Conservation (phyloP, 2,113 vertebrate genomes). For the Perognathus longimembris region DNA sequence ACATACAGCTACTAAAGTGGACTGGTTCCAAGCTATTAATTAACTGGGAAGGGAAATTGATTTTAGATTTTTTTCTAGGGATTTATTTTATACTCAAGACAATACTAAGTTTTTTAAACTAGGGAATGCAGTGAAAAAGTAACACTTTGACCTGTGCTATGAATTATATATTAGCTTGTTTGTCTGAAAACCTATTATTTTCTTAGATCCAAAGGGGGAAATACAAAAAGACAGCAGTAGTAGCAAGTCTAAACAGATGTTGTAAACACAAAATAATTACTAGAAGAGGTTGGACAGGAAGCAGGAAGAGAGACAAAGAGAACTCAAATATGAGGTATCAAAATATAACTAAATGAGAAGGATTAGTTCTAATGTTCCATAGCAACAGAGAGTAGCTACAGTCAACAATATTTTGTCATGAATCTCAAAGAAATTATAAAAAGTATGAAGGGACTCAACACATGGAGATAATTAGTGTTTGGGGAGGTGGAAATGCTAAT, state of each 20-base stretch:
- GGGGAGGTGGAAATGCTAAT: background rate
- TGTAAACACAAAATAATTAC: background rate
- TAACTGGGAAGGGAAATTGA: background rate
- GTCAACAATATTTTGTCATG: no score
- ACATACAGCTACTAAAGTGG: background rate
- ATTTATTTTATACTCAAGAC: slow-evolving; percentile 26
- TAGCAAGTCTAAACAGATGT: background rate
- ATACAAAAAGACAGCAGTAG: background rate
- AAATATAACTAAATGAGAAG: background rate
- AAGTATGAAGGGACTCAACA: background rate
- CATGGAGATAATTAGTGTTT: background rate
- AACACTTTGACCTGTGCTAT: background rate
- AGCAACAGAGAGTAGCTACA: no score
- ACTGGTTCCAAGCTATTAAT: background rate
- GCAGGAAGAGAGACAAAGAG: background rate
- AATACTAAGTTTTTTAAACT: background rate
- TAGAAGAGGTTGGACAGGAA: background rate
- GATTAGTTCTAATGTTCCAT: no score
- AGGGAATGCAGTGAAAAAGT: background rate
- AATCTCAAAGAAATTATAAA: background rate
- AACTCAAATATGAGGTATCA: no score
- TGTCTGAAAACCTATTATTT: background rate
- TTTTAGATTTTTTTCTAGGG: background rate
- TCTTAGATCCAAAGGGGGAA: background rate
- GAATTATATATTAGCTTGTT: background rate